A percentile compares a stretch with the other conserved stretches of the same genome.
Conservation (phyloP, 2,888 invertebrate species). For the Ganaspis brasiliensis region DNA sequence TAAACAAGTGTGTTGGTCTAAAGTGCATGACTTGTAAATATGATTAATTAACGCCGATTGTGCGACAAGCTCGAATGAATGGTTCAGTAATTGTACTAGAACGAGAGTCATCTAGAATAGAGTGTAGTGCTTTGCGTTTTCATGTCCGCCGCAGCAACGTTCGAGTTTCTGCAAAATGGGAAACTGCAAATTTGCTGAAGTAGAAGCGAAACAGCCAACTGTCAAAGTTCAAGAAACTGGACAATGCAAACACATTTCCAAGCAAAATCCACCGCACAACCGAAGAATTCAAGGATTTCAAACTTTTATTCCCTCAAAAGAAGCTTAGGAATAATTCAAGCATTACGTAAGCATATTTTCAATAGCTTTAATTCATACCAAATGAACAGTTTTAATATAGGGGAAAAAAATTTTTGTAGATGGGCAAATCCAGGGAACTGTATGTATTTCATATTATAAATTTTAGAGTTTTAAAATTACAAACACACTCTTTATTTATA, state of each 20-base stretch:
- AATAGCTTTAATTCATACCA: too few species aligned
- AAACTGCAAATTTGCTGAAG: conserved; percentile 34
- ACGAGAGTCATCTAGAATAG: conserved; percentile 46
- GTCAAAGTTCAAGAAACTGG: conserved; percentile 27
- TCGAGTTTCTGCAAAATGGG: conserved; percentile 24
- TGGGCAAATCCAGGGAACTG: too few species aligned
- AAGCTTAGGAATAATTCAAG: background rate
- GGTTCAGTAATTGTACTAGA: conserved; percentile 42
- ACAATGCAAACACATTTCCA: conserved; percentile 12
- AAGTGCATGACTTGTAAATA: conserved; percentile 22
- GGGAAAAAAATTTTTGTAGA: too few species aligned
- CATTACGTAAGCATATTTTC: background rate
- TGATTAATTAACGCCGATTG: conserved; percentile 29
- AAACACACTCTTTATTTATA: too few species aligned
- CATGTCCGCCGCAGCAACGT: conserved; percentile 18
- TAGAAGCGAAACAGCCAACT: conserved; percentile 40
- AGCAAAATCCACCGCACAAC: background rate
- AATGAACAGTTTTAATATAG: too few species aligned
- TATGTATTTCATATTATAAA: too few species aligned
- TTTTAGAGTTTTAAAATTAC: too few species aligned
- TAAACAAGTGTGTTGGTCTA: conserved; percentile 16
- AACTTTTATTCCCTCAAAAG: background rate
- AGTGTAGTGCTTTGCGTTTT: conserved; percentile 40
- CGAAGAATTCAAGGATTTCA: background rate
- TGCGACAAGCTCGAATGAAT: conserved; percentile 61